A percentile compares a stretch with the other conserved stretches of the same genome.
These are phyloP conservation scores for Apteryx mantelli DNA, from an alignment of 2,113 vertebrate species.

Conservation along the genomic window DNA sequence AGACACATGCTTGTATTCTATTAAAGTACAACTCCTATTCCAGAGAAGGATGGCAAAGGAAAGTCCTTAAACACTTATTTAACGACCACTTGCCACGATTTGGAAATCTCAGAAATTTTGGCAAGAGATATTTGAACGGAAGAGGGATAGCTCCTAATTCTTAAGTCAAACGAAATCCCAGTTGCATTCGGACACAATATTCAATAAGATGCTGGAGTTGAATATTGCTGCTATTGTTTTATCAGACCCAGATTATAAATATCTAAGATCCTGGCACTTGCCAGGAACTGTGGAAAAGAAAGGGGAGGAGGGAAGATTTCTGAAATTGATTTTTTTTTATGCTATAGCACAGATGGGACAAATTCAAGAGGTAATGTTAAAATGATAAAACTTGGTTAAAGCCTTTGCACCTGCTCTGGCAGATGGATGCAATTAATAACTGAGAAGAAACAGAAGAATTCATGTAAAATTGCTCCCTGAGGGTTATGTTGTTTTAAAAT, in stretches of 20 bases:
- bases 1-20: neutral
- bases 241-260: neutral
- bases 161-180: neutral
- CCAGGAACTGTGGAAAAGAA: neutral
- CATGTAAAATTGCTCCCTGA: conserved; percentile 42
- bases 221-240: neutral
- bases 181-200: neutral
- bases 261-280: neutral
- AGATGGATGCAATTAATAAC: conserved; percentile 63
- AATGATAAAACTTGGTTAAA: conserved; percentile 43
- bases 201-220: neutral
- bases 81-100: neutral
- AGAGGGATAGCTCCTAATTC: neutral
- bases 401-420: conserved; percentile 62
- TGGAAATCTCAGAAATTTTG: neutral
- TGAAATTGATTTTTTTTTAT: neutral
- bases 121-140: neutral
- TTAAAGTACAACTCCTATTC: neutral
- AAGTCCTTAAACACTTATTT: neutral
- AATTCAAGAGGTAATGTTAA: conserved; percentile 35
- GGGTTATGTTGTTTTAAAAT: conserved; percentile 59
- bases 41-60: neutral
- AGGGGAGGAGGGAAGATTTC: neutral
- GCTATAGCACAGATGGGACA: neutral
- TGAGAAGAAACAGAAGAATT: conserved; percentile 49